Conservation (phyloP, 2,888 invertebrate genomes). For the Drosophila villosipedis region DNA sequence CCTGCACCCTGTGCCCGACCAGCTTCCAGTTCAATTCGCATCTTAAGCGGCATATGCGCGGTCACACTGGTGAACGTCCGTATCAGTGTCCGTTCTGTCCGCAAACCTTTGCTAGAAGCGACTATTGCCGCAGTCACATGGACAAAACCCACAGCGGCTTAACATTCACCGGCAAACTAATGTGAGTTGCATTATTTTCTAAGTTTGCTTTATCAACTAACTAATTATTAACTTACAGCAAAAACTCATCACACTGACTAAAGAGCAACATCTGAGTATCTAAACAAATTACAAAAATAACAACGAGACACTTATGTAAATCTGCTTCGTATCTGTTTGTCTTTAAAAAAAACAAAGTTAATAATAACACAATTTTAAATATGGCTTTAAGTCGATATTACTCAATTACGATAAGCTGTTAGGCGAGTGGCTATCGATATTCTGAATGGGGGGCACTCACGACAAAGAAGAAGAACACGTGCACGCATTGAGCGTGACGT, state of each 20-base stretch:
- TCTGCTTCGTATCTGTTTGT: not conserved
- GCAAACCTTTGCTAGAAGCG: slow-evolving; percentile 22
- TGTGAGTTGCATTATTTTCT: slow-evolving; percentile 5
- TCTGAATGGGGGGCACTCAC: not conserved
- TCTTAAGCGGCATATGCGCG: slow-evolving; percentile 23
- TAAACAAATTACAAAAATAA: not conserved
- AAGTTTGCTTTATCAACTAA: not conserved
- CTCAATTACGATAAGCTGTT: not conserved
- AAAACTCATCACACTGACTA: not conserved
- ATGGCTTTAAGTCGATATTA: not conserved
- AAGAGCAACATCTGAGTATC: not conserved
- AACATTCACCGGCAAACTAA: slow-evolving; percentile 7
- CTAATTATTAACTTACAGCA: not conserved
- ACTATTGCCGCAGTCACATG: slow-evolving; percentile 30
- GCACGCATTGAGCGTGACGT: not conserved
- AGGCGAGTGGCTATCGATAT: slow-evolving; percentile 9
- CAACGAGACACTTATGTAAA: not conserved
- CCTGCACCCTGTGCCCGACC: slow-evolving; percentile 15
- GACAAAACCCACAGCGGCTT: slow-evolving; percentile 10
- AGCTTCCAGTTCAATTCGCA: not conserved
- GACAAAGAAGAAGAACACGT: not conserved
- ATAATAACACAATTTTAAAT: slow-evolving; percentile 7
- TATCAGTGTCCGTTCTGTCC: slow-evolving; percentile 32
- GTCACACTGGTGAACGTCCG: slow-evolving; percentile 42
- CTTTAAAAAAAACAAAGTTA: not conserved